Evolutionary conservation across 2,113 vertebrate genomes (phyloP), one percentile per base, ranked within the genome.

Genomic region (Electrona antarctica): DNA sequence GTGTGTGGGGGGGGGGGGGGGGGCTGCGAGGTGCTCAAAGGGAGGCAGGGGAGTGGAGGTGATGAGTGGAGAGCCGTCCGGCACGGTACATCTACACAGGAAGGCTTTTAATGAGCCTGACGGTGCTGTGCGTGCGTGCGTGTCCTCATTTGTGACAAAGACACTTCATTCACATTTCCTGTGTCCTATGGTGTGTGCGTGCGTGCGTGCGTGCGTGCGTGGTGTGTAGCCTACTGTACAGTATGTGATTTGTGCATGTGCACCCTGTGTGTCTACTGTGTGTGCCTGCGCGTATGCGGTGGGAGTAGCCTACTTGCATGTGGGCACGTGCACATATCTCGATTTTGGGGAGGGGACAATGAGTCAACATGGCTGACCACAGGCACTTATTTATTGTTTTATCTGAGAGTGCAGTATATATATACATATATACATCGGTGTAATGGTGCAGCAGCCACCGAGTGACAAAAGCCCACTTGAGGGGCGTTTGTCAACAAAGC

Each of bases 21-120:
- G 21, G 2, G 21, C 1, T 21, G 92, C 94, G 93, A 92, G 75
- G 70, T 78, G 78, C 67, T 83, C 74, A 84, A 89, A 92, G 79
- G 65, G 71, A 82, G 74, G 72, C 69, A 62, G 58, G 62, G 78
- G 85, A 84, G 82, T 81, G 84, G 93, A 95, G 96, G 96, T 95
- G 95, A 95, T 94, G 95, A 94, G 94, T 94, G 93, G 94, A 96
- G 95, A 94, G 93, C 90, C 93, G 95, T 93, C 95, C 95, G 95
- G 95, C 95, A 96, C 93, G 90, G 91, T 92, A 94, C 73, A 80
- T 96, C 96, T 95, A 94, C 94, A 94, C 94, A 94, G 95, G 94
- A 97, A 93, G 91, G 94, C 93, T 97, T 97, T 97, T 98, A 98
- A 98, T 98, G 97, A 99, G 96, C 93, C 95, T 74, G 78, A 21